These are phyloP conservation scores for Natrix natrix DNA, from an alignment of 2,797 vertebrate species.

Conservation along the genomic window DNA sequence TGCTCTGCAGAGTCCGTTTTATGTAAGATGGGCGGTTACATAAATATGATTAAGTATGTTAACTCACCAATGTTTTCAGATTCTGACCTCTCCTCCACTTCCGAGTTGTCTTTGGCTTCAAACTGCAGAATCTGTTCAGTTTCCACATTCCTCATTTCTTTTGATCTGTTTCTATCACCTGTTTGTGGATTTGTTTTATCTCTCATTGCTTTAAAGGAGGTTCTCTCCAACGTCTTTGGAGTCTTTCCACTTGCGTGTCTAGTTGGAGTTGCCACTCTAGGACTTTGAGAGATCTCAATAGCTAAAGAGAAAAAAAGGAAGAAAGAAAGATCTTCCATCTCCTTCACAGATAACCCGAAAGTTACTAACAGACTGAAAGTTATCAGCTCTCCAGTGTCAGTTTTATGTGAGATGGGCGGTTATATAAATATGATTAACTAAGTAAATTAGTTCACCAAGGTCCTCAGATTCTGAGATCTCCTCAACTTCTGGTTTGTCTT, in stretches of 20 bases:
- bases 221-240: background rate
- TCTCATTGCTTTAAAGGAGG: background rate
- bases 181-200: background rate
- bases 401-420: no score
- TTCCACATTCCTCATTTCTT: background rate
- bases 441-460: constrained; percentile 40
- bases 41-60: no score
- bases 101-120: background rate
- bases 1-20: no score
- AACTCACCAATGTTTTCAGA: no score
- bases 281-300: accelerated
- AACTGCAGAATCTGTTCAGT: background rate
- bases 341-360: background rate
- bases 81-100: no score
- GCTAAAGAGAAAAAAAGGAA: constrained; percentile 28
- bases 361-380: background rate
- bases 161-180: accelerated
- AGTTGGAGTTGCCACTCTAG: constrained; percentile 4
- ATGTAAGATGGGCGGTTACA: no score
- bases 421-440: no score
- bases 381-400: no score
- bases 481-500: constrained; percentile 23
- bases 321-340: no score
- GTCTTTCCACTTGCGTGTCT: background rate
- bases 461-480: background rate